Evolutionary conservation across 2,797 vertebrate species (phyloP).

Genomic region (Oryzias sinensis): DNA sequence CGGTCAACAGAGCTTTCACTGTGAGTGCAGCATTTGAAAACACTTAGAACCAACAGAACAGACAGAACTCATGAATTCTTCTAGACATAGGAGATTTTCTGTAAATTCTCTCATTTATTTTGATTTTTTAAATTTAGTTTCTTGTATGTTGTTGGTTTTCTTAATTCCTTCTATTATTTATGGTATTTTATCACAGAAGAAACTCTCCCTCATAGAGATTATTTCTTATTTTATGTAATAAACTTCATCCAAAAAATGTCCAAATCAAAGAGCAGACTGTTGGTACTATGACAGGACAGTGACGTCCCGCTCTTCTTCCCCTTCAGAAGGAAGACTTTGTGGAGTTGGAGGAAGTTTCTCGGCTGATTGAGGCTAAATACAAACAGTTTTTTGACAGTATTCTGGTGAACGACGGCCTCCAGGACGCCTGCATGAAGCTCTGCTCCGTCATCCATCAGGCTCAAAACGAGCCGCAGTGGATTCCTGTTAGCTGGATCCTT

Average conservation of each 20-base stretch:
- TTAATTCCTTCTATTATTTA: no score
- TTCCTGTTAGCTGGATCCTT: conserved; percentile 84
- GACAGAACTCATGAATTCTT: no score
- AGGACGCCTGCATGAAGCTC: conserved; percentile 80
- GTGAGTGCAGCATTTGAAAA: conserved; percentile 60
- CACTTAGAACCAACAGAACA: no score
- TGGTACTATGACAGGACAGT: background rate
- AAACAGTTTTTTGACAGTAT: conserved; percentile 86
- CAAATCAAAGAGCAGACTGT: no score
- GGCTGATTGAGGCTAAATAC: conserved; percentile 84
- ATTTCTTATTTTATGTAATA: no score
- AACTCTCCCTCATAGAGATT: no score
- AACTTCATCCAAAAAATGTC: no score
- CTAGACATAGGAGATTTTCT: no score
- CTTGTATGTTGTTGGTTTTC: background rate
- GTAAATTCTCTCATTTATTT: background rate
- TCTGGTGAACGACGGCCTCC: conserved; percentile 85
- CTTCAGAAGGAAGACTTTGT: conserved; percentile 87
- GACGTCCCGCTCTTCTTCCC: background rate
- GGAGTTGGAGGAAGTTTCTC: conserved; percentile 83
- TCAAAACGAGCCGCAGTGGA: conserved; percentile 88
- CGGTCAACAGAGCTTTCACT: conserved; percentile 82
- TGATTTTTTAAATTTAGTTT: background rate
- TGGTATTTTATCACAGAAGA: no score
- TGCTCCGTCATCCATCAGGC: conserved; percentile 79